A percentile compares a stretch with the other conserved stretches of the same genome.
Conservation (phyloP, 2,113 vertebrate species). For the Archilochus colubris region DNA sequence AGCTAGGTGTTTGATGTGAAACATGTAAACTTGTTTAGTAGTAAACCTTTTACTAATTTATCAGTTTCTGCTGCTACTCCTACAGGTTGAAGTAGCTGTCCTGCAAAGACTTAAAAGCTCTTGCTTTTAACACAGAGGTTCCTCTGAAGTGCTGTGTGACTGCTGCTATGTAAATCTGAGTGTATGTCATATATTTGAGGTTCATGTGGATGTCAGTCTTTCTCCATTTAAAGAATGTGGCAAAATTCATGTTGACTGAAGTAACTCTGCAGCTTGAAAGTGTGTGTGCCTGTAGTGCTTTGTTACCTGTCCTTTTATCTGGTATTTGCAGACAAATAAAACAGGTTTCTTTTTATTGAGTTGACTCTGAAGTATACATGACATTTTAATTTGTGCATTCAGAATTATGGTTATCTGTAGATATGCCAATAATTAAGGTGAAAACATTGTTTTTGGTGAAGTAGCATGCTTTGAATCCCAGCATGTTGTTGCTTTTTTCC, state of each 20-base stretch:
- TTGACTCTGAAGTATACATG: background rate
- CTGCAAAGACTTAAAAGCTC: background rate
- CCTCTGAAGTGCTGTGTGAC: background rate
- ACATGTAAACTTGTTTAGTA: background rate
- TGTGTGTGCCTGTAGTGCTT: fast-evolving
- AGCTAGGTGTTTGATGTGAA: background rate
- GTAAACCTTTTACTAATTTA: background rate
- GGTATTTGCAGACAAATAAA: background rate
- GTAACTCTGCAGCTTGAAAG: background rate
- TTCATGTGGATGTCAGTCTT: background rate
- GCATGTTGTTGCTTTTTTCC: background rate
- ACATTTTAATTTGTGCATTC: background rate
- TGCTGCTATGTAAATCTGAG: background rate
- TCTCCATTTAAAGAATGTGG: background rate
- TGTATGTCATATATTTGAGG: background rate
- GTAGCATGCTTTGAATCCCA: background rate
- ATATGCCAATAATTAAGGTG: background rate
- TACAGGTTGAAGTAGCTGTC: slow-evolving; percentile 7
- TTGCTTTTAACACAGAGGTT: background rate
- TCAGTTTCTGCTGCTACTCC: background rate
- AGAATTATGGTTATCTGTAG: background rate
- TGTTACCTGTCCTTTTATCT: background rate
- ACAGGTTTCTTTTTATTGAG: background rate
- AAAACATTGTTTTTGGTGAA: background rate
- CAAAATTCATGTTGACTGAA: background rate